Conservation (phyloP, 2,888 invertebrate genomes). For the Rugalucina vietnamica region DNA sequence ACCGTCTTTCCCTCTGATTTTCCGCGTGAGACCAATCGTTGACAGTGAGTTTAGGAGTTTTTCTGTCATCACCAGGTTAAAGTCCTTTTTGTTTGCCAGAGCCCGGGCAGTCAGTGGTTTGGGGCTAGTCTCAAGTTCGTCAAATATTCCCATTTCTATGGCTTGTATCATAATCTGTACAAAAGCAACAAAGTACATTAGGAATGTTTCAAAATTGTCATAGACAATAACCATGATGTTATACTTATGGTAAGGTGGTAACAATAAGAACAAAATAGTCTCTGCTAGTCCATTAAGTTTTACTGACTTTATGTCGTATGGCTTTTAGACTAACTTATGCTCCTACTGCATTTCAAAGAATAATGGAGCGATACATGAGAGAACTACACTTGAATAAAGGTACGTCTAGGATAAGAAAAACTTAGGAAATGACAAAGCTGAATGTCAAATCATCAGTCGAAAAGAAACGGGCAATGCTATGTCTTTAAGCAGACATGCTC, state of each 20-base stretch:
- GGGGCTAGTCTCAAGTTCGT: conserved; percentile 63
- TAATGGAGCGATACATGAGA: no score
- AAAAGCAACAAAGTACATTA: neutral
- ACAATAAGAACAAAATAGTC: neutral
- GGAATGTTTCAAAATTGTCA: neutral
- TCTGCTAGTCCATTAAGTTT: neutral
- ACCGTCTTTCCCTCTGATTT: conserved; percentile 55
- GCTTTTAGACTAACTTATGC: neutral
- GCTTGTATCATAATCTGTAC: conserved; percentile 70
- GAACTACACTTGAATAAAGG: no score
- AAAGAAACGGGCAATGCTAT: no score
- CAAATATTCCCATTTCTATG: conserved; percentile 72
- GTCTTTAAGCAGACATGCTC: no score
- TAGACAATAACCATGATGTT: neutral
- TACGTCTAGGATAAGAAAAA: no score
- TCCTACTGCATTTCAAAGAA: neutral
- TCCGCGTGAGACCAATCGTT: conserved; percentile 65
- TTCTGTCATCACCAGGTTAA: conserved; percentile 65
- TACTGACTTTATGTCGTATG: neutral
- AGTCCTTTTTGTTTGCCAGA: conserved; percentile 65
- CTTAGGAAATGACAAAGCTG: no score
- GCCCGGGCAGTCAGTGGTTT: conserved; percentile 55
- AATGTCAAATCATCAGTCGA: no score
- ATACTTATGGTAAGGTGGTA: no score
- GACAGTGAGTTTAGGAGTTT: conserved; percentile 70